Base-by-base conservation (phyloP, 2,113 vertebrate species). In the Malurus alboscapulatus region DNA sequence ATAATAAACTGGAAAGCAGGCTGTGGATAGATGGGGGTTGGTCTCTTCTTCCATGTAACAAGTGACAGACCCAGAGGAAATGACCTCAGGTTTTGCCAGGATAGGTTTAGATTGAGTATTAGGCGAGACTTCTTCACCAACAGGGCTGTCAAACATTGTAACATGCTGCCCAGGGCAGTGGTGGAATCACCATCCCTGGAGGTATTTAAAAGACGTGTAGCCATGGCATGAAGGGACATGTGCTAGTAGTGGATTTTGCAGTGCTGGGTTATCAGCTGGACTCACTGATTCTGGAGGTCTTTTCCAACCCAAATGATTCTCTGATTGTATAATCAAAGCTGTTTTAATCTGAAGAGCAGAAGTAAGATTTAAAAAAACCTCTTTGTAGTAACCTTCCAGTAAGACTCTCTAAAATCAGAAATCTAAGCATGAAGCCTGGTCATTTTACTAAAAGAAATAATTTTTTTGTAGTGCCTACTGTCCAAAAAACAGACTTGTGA, bases 141-240 rank as follows among this genome's bases (percentile, higher is more conserved):
- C 73, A 36, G 3, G 4, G 5, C 18, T 24, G 18, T 29, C 51
- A 58, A 29, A 6, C 10, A 20, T 14, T 47, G 19, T 3, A 34
- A 48, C 9, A 44, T 34, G 10, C 21, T 65, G 18, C 18, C 14
- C 36, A 20, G 3, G 4, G 19, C 4, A 29, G 32, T 24, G 38
- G 10, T 17, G 18, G 27, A 3, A 8, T 38, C 18, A 20, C 18
- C 3, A 4, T n/a, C 10, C 15, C 12, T 57, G 22, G 4, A 73
- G 18, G 17, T n/a, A 3, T 24, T 58, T 45, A 20, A 32, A 44
- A 29, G 14, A 4, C 3, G 1, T 1, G 4, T 12, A 51, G 27
- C 7, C 58, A 38, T 21, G 53, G 29, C n/a, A 55, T 16, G 38
- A 21, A 29, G 7, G 12, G 21, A 16, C 1, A 0, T 21, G 21